These are phyloP conservation scores for Sturnus vulgaris DNA, from an alignment of 2,113 vertebrate species.

Conservation along the genomic window DNA sequence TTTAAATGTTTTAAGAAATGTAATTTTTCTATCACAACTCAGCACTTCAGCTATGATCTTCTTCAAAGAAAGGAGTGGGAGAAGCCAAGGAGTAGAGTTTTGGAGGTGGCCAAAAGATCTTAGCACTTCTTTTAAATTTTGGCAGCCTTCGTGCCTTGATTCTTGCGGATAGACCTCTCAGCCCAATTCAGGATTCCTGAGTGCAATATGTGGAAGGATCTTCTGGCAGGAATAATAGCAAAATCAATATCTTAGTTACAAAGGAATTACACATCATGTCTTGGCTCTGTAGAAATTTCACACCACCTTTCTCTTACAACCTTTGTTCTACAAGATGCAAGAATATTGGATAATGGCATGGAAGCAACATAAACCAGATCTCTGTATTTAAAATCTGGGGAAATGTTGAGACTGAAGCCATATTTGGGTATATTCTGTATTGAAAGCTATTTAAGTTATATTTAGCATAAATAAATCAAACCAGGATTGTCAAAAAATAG, in stretches of 20 bases:
- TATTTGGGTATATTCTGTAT: neutral
- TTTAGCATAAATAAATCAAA: neutral
- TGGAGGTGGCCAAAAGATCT: neutral
- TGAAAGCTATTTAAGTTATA: neutral
- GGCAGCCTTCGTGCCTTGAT: neutral
- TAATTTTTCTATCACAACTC: neutral
- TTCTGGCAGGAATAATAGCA: neutral
- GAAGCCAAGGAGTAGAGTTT: neutral
- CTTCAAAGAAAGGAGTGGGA: neutral
- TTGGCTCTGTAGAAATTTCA: neutral
- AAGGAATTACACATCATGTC: neutral
- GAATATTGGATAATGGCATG: neutral
- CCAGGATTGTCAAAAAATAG: neutral
- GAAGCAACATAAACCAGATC: neutral
- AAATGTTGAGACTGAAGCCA: neutral
- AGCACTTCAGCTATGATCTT: neutral
- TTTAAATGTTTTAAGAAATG: conserved; percentile 11
- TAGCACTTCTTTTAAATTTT: conserved; percentile 7
- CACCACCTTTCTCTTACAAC: neutral
- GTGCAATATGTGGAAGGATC: neutral
- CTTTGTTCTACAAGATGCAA: neutral
- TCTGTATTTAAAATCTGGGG: neutral
- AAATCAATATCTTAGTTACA: neutral
- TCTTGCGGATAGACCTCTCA: neutral
- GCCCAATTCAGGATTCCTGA: neutral